These are phyloP conservation scores for Polypterus senegalus DNA, from an alignment of 2,113 vertebrate genomes.

Conservation along the genomic window DNA sequence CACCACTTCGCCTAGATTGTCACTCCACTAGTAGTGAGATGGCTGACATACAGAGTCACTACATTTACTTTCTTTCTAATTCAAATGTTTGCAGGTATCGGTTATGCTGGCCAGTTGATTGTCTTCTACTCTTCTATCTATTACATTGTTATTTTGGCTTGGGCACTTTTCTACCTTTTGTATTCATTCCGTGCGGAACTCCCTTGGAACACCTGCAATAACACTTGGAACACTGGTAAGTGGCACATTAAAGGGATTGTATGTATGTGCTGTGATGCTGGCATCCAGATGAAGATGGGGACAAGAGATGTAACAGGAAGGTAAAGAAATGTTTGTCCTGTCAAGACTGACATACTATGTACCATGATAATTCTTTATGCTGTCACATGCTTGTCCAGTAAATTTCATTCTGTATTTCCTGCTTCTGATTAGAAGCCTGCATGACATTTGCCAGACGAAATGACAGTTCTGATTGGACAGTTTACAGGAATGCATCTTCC, in stretches of 20 bases:
- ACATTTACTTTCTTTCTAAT: not conserved
- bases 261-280: too few relatives aligned
- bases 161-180: slow-evolving; percentile 77
- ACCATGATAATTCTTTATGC: too few relatives aligned
- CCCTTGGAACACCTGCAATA: slow-evolving; percentile 72
- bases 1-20: too few relatives aligned
- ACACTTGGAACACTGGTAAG: slow-evolving; percentile 80
- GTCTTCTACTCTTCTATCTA: slow-evolving; percentile 62
- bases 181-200: slow-evolving; percentile 71
- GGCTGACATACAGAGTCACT: too few relatives aligned
- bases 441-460: slow-evolving; percentile 48
- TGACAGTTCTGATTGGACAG: slow-evolving; percentile 33
- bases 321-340: too few relatives aligned
- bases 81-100: slow-evolving; percentile 55
- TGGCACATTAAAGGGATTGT: too few relatives aligned
- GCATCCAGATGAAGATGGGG: too few relatives aligned
- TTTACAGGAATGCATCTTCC: slow-evolving; percentile 60
- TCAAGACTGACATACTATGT: too few relatives aligned
- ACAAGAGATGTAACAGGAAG: too few relatives aligned
- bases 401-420: not conserved
- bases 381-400: too few relatives aligned
- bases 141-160: slow-evolving; percentile 77
- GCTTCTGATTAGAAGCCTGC: slow-evolving; percentile 52
- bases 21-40: too few relatives aligned
- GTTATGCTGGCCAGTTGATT: slow-evolving; percentile 69